Evolutionary conservation across 2,888 invertebrate species (phyloP), one percentile per base, ranked within the genome.

Genomic region (Palloptera scutellata): DNA sequence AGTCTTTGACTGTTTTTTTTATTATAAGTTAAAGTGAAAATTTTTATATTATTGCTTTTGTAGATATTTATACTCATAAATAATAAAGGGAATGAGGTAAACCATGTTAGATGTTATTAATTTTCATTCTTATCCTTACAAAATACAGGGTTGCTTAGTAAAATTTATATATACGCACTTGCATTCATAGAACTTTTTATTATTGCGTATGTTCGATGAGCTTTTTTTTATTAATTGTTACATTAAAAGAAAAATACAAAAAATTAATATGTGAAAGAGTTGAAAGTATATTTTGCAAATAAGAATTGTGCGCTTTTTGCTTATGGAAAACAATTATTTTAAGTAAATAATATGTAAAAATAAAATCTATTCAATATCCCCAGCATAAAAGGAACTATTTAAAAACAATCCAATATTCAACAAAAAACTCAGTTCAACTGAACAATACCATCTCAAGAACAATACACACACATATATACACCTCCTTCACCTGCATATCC

Each of bases 131-230:
- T 48, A 6, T 48, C 13, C 15, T 13, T 48, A 48, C 40, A 61
- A 61, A 17, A 63, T 67, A 67, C 67, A 67, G 67, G 67, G 67
- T 67, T 59, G 67, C 67, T 67, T 67, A 67, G 67, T 62, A 59
- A 67, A 67, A 66, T 66, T 57, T 66, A 51, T 61, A 40, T 55
- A 48, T 19, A 43, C 45, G 40, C n/a, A 40, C 42, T 55, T 53
- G 51, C 20, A 51, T 40, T 51, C 6, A 61, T 48, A 51, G 19
- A 13, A 9, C 11, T 20, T 48, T 48, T 30, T 61, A n/a, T 43
- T 48, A 48, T 48, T 17, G 15, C 8, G 12, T 48, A 15, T 48
- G 12, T 48, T 12, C 8, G 12, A 48, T 48, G 48, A 48, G 30
- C 30, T 30, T 30, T 30, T 30, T 30, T 30, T 48, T 48, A 11